Evolutionary conservation across 2,888 invertebrate species (phyloP).

Genomic region (Glomeris marginata): DNA sequence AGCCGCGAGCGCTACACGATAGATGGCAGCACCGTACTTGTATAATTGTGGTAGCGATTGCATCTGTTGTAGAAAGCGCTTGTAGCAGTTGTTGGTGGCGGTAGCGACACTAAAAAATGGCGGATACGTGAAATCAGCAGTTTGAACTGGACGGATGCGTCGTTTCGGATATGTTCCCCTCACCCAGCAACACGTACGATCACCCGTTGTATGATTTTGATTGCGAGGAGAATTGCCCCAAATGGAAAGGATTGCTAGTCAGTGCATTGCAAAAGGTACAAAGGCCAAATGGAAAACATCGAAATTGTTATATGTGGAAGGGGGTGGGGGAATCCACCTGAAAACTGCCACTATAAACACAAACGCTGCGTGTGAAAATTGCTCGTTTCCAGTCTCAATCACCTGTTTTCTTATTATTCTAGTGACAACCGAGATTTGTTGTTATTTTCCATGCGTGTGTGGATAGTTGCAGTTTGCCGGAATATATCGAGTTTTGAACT

Average conservation of each 20-base stretch:
- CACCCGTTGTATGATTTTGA: constrained; percentile 54
- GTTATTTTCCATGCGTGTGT: not conserved
- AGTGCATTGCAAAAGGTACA: constrained; percentile 71
- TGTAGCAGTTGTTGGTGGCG: too few species aligned
- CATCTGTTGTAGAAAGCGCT: too few species aligned
- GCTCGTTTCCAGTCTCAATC: not conserved
- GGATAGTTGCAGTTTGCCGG: not conserved
- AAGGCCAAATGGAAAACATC: not conserved
- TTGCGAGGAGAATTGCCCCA: constrained; percentile 71
- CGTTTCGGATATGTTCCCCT: constrained; percentile 13
- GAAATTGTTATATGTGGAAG: not conserved
- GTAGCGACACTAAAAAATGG: too few species aligned
- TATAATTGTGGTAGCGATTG: too few species aligned
- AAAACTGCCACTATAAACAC: not conserved
- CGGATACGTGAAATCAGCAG: too few species aligned
- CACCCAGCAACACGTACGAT: constrained; percentile 6
- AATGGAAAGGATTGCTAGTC: constrained; percentile 85
- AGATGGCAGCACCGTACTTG: too few species aligned
- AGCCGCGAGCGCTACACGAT: too few species aligned
- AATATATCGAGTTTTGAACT: not conserved
- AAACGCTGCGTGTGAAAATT: not conserved
- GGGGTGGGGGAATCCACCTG: not conserved
- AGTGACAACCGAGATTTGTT: not conserved
- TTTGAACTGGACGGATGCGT: not conserved
- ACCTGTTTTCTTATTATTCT: not conserved